A percentile compares a stretch with the other conserved stretches of the same genome.
These are phyloP conservation scores for Holothuria leucospilota DNA, from an alignment of 53 echinoderm and acorn worm species.

Conservation along the genomic window DNA sequence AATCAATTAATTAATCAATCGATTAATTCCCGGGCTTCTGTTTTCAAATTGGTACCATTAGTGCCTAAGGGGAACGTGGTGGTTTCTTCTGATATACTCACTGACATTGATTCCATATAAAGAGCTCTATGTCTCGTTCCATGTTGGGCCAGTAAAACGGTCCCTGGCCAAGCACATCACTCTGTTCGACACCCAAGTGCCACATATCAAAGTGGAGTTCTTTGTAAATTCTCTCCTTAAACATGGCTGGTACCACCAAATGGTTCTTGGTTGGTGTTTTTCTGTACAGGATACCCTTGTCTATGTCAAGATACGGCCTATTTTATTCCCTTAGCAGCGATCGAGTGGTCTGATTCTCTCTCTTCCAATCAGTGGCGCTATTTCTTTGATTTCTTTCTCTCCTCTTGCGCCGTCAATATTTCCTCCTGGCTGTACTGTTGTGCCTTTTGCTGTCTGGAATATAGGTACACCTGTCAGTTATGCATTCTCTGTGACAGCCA, in stretches of 20 bases:
- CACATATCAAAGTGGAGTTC: slow-evolving; percentile 55
- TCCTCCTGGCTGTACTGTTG: neutral
- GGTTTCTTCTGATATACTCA: neutral
- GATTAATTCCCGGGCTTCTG: slow-evolving; percentile 35
- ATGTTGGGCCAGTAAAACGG: slow-evolving; percentile 43
- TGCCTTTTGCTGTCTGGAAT: no score
- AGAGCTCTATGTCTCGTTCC: no score
- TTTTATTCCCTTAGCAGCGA: no score
- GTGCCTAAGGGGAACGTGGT: neutral
- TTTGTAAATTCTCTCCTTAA: slow-evolving; percentile 37
- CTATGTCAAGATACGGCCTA: no score
- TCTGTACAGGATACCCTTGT: no score
- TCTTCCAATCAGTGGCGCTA: neutral
- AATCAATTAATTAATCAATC: slow-evolving; percentile 51
- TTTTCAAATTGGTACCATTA: slow-evolving; percentile 34
- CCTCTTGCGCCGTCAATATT: neutral
- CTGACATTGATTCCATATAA: slow-evolving; percentile 9
- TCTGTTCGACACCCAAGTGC: no score
- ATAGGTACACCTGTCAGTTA: neutral
- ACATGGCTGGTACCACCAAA: no score
- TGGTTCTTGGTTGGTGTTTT: slow-evolving; percentile 14
- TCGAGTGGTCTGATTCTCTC: no score
- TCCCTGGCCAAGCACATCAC: slow-evolving; percentile 39
- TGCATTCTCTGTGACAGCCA: slow-evolving; percentile 41
- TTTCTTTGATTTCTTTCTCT: slow-evolving; percentile 21